Evolutionary conservation across 2,888 invertebrate species (phyloP).

Genomic region (Sympetrum striolatum): DNA sequence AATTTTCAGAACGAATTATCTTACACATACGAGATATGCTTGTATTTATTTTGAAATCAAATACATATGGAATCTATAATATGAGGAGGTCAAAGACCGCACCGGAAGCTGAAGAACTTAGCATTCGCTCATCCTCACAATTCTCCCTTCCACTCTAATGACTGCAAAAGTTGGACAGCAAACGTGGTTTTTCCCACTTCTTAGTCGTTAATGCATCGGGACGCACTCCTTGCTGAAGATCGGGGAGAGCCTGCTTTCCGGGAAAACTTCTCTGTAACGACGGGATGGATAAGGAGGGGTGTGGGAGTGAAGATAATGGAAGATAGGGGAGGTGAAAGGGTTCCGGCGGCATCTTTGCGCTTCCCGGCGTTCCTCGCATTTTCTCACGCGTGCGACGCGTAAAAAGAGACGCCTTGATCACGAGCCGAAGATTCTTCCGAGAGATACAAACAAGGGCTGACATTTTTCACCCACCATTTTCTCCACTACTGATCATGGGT

Average conservation of each 20-base stretch:
- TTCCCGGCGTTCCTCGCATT: not conserved
- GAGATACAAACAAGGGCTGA: slow-evolving; percentile 34
- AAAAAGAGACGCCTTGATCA: slow-evolving; percentile 11
- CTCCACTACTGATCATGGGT: not conserved
- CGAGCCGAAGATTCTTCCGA: slow-evolving; percentile 1
- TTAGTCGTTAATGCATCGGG: not conserved
- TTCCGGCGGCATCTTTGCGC: not conserved
- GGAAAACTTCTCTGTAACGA: not conserved
- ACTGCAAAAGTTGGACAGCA: not conserved
- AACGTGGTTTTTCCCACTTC: not conserved
- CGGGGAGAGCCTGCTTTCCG: not conserved
- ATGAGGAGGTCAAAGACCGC: too few species aligned
- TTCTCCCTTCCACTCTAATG: not conserved
- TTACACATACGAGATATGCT: too few species aligned
- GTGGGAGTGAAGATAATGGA: not conserved
- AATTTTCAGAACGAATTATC: too few species aligned
- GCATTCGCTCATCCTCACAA: too few species aligned
- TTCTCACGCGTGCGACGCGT: slow-evolving; percentile 41
- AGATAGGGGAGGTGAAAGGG: not conserved
- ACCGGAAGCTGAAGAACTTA: not conserved
- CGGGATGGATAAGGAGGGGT: not conserved
- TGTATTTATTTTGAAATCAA: too few species aligned
- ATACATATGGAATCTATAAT: too few species aligned
- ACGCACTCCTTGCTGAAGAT: not conserved
- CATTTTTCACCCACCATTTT: slow-evolving; percentile 30